phyloP scores from a whole-genome alignment of 1,140 invertebrate genomes.

The Bacillus rossius region DNA sequence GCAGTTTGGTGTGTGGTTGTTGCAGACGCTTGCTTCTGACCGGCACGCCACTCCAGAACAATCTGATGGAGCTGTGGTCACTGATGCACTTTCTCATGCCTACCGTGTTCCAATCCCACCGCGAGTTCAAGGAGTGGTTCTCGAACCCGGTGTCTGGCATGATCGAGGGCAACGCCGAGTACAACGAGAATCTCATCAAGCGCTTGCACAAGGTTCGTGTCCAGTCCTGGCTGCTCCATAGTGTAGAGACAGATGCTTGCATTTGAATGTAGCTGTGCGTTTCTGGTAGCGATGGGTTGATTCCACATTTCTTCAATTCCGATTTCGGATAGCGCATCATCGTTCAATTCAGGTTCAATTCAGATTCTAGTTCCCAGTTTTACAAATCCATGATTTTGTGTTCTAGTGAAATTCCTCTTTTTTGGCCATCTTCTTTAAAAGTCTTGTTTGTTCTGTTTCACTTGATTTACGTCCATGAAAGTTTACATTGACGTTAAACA shows the following conservation, averaged over 20 bases:
- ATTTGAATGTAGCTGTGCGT: background rate
- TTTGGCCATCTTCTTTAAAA: too few relatives aligned
- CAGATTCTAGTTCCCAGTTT: too few relatives aligned
- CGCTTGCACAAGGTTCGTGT: conserved; percentile 85
- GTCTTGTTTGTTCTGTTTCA: too few relatives aligned
- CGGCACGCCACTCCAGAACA: conserved; percentile 98
- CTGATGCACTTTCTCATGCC: conserved; percentile 99
- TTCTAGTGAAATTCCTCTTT: too few relatives aligned
- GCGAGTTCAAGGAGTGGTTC: conserved; percentile 99
- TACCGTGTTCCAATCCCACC: conserved; percentile 96
- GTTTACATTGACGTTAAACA: too few relatives aligned
- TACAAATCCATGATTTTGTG: too few relatives aligned
- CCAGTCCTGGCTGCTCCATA: background rate
- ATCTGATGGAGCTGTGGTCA: conserved; percentile 99
- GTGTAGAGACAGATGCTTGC: background rate
- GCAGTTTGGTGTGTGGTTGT: conserved; percentile 22
- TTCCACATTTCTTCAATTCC: too few relatives aligned
- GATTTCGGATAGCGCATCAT: too few relatives aligned
- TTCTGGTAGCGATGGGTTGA: background rate
- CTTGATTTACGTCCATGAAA: too few relatives aligned
- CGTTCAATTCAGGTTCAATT: too few relatives aligned
- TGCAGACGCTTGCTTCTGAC: conserved; percentile 86
- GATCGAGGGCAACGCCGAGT: conserved; percentile 95
- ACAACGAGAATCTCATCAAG: conserved; percentile 91
- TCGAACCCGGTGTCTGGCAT: conserved; percentile 96